Conservation (phyloP, 1,140 invertebrate genomes). For the Cydia amplana region DNA sequence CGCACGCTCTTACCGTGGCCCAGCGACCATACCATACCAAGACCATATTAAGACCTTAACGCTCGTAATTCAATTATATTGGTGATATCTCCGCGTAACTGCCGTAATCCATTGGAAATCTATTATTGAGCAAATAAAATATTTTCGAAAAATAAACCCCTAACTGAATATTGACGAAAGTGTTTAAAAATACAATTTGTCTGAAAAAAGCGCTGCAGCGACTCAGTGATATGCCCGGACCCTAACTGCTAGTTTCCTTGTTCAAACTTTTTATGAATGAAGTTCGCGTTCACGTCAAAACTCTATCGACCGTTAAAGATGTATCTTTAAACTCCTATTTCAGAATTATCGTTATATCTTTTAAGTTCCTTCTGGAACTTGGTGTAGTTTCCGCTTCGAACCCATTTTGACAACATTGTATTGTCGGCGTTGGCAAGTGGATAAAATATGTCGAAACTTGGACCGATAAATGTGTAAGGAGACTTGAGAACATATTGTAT, state of each 20-base stretch:
- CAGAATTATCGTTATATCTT: constrained; percentile 29
- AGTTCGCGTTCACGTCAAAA: constrained; percentile 43
- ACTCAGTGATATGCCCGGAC: neutral
- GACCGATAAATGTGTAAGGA: constrained; percentile 9
- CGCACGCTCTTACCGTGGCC: too few relatives aligned
- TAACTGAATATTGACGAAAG: too few relatives aligned
- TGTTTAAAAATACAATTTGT: too few relatives aligned
- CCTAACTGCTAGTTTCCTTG: constrained; percentile 36
- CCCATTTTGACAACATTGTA: constrained; percentile 10
- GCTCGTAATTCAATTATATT: too few relatives aligned
- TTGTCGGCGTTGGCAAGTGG: neutral
- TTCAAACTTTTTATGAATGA: constrained; percentile 32
- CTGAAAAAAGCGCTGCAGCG: neutral
- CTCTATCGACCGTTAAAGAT: constrained; percentile 60
- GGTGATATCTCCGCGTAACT: too few relatives aligned
- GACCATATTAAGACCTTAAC: too few relatives aligned
- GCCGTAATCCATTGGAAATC: too few relatives aligned
- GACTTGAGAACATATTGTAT: constrained; percentile 33
- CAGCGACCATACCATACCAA: too few relatives aligned
- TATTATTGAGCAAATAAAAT: too few relatives aligned
- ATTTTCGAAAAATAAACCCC: neutral
- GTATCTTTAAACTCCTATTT: constrained; percentile 46
- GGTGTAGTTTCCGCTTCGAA: constrained; percentile 18
- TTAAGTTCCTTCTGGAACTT: constrained; percentile 33
- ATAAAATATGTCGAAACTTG: constrained; percentile 7